Base-by-base conservation (phyloP, 1,140 invertebrate species). In the Neodiprion fabricii region DNA sequence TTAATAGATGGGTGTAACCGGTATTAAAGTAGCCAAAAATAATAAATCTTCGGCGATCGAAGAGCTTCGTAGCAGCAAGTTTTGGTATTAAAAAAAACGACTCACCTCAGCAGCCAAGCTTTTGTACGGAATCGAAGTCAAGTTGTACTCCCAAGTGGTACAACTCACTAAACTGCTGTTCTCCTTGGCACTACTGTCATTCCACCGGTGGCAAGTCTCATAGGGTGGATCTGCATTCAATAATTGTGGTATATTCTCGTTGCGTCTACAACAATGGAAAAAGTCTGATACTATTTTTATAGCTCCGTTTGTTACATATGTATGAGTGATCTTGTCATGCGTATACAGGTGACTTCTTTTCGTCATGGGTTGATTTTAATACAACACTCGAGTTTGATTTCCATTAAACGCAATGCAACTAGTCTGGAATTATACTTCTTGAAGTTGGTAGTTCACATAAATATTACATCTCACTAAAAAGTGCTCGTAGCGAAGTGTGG, bases 71-170 rank as follows among this genome's bases (percentile, higher is more conserved):
- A 11, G 10, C 10, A 53, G 10, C 10, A 21, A 21, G 17, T 21
- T 21, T 21, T 21, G 17, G 17, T 21, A 21, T 21, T 21, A 21
- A 21, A 21, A 61, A 8, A 61, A 17, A 17, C n/a, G 11, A 61
- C 53, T 17, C 9, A 90, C 90, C 88, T 91, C 89, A 71, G 85
- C 82, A 67, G 88, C 88, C 17, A 91, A 85, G 67, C 88, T 90
- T 5, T 81, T 76, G 70, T 90, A 90, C 3, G 89, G 88, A 70
- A 90, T 86, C 47, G 85, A 81, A 0, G 86, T 87, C 69, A 86
- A 86, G 81, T 91, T 88, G 79, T 91, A 91, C 71, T 90, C 87
- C 90, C 90, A 91, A 11, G 80, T 80, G 14, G 82, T 74, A 47
- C 86, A 61, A 61, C n/a, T 61, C 53, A 87, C 14, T 77, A 79